Evolutionary conservation across 1,140 invertebrate species (phyloP), one percentile per base, ranked within the genome.

Genomic region (Drosophila trapezifrons): DNA sequence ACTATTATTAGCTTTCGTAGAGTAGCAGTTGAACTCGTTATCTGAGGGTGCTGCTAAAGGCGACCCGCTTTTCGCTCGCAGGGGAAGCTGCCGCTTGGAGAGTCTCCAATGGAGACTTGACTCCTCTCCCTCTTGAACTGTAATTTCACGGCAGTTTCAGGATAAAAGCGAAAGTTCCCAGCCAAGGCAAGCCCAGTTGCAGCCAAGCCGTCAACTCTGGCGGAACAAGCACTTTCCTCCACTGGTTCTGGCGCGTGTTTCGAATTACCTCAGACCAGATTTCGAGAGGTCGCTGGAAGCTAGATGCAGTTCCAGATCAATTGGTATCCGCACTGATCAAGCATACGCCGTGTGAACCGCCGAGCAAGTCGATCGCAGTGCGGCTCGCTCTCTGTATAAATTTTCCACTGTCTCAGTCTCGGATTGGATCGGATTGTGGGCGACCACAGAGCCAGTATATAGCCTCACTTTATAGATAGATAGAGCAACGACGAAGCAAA

Each of bases 291-390:
- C 25, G 66, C 17, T 9, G 6, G 13, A 18, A 12, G 55, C 38
- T 32, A 32, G 52, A 22, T 76, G 62, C 54, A 76, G 60, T 76
- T 76, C 56, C 54, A 67, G 69, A 72, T 71, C 69, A 49, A 58
- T 72, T 72, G 43, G n/a, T 58, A 72, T 71, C 51, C 67, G 67
- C 49, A 29, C 43, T 43, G 43, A 87, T 83, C 63, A 71, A 78
- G 63, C 70, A 85, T 86, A 86, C 78, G 78, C 74, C 82, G 51
- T 62, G 81, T 85, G 64, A 29, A 56, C 51, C 58, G 37, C 51
- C 58, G 37, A 12, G 29, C 35, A 4, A 17, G 12, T 12, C 25
- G 38, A 17, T 62, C 40, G 56, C 20, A 29, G 51, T 20, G 29
- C 13, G 49, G 3, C 29, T 3, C 52, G 29, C 38, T 58, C 20